Percentiles rank a stretch among this genome's conserved stretches.
phyloP scores from a whole-genome alignment of 2,888 invertebrate genomes.

The Cosmorhoe ocellata region DNA sequence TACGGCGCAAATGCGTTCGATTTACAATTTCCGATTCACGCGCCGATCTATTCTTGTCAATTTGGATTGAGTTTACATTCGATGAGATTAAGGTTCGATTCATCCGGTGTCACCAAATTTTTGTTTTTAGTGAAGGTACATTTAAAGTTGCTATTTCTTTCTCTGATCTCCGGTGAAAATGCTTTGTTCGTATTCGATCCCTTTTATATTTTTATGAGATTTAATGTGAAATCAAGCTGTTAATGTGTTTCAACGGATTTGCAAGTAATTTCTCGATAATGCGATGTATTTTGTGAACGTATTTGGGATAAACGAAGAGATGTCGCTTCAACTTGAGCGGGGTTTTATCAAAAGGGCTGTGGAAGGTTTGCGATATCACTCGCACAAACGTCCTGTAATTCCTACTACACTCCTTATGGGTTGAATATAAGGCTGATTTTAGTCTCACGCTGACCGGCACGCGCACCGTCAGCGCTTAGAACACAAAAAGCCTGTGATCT shows the following conservation, averaged over 20 bases:
- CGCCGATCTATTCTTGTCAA: background rate
- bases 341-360: background rate
- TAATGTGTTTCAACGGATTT: constrained; percentile 12
- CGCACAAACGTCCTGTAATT: no score
- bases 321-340: background rate
- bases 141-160: background rate
- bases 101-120: no score
- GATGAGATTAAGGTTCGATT: background rate
- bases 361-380: no score
- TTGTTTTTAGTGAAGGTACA: background rate
- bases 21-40: background rate
- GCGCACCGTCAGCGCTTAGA: no score
- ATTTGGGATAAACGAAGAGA: background rate
- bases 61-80: background rate
- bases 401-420: no score
- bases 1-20: background rate
- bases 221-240: constrained; percentile 20
- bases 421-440: no score
- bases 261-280: constrained; percentile 9
- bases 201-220: constrained; percentile 16
- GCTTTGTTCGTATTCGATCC: constrained; percentile 10
- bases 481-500: no score
- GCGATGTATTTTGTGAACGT: constrained; percentile 1
- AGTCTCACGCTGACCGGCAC: no score
- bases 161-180: background rate